Percentiles rank a stretch among this genome's conserved stretches.
phyloP scores from a whole-genome alignment of 2,888 invertebrate genomes.

The Periphyllus acericola region DNA sequence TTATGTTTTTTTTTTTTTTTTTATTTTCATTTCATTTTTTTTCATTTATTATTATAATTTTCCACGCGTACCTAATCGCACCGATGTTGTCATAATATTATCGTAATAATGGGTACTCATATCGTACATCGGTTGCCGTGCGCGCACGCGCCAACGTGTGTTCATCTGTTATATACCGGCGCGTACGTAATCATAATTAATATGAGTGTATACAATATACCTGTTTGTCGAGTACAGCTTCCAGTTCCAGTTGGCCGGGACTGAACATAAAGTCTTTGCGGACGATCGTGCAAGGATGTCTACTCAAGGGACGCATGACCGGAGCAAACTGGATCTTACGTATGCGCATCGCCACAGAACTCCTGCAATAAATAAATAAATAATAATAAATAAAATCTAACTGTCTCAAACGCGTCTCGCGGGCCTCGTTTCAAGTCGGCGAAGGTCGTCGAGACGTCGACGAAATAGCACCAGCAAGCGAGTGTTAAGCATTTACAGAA shows the following conservation, averaged over 20 bases:
- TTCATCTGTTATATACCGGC: too few species aligned
- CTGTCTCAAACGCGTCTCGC: not conserved
- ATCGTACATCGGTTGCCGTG: not conserved
- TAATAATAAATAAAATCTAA: not conserved
- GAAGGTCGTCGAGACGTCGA: conserved; percentile 8
- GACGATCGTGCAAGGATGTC: conserved; percentile 93
- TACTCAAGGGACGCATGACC: conserved; percentile 69
- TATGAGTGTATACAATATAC: conserved; percentile 67
- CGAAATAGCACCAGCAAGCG: not conserved
- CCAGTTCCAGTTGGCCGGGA: conserved; percentile 92
- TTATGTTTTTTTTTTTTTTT: not conserved
- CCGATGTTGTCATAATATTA: not conserved
- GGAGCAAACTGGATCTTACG: conserved; percentile 94
- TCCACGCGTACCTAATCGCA: not conserved
- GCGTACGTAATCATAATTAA: not conserved
- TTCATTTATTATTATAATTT: not conserved
- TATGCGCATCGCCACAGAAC: conserved; percentile 88
- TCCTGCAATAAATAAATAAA: conserved; percentile 71
- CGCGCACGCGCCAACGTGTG: not conserved
- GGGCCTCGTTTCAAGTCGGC: conserved; percentile 20
- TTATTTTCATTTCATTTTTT: too few species aligned
- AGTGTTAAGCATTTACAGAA: not conserved
- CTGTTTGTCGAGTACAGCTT: conserved; percentile 94
- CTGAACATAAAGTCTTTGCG: conserved; percentile 95
- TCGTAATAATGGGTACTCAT: not conserved